Percentiles rank a stretch among this genome's conserved stretches.
phyloP scores from a whole-genome alignment of 2,113 vertebrate genomes.

The Tychaedon coryphoeus region DNA sequence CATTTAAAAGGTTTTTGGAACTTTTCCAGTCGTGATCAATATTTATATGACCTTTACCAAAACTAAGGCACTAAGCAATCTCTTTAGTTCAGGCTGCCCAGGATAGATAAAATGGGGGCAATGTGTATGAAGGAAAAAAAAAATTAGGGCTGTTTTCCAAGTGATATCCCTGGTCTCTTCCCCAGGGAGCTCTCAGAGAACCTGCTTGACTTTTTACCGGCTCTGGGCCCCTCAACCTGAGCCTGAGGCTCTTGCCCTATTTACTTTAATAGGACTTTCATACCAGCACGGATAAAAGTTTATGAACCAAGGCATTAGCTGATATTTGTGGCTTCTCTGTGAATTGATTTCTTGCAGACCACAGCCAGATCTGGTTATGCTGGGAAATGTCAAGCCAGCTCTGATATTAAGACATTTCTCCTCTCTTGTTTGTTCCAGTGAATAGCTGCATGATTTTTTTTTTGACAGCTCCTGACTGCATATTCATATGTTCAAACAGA shows the following conservation, averaged over 20 bases:
- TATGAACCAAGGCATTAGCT: constrained; percentile 44
- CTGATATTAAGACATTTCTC: constrained; percentile 41
- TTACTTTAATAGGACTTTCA: constrained; percentile 41
- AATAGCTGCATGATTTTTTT: background rate
- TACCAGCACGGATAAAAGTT: background rate
- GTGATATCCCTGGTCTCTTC: fast-evolving
- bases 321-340: constrained; percentile 24
- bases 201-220: background rate
- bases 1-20: background rate
- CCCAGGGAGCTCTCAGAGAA: background rate
- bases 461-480: constrained; percentile 22
- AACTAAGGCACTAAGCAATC: background rate
- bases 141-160: background rate
- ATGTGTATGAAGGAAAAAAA: background rate
- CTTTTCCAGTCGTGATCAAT: background rate
- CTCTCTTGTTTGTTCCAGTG: background rate
- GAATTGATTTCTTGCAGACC: constrained; percentile 36
- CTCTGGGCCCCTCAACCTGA: background rate
- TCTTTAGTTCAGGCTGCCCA: background rate
- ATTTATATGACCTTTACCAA: background rate
- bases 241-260: background rate
- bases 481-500: background rate
- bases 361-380: background rate
- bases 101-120: background rate
- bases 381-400: constrained; percentile 27